Base-by-base conservation (phyloP, 2,113 vertebrate species). In the Meles meles region DNA sequence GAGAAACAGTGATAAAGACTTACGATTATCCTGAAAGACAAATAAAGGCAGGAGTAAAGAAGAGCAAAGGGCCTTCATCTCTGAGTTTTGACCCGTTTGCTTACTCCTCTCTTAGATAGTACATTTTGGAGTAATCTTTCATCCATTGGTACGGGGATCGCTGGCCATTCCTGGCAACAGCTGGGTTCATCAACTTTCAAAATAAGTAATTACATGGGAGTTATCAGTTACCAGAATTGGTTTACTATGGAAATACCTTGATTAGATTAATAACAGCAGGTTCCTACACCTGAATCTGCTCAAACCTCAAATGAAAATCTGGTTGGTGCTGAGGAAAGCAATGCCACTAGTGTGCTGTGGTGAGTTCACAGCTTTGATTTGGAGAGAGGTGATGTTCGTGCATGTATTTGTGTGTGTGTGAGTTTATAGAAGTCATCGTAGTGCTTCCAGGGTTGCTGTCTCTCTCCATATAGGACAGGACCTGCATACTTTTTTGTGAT, bases 281-380 rank as follows among this genome's bases (percentile, higher is more conserved):
- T 83, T 81, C 6, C 25, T 57, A 31, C n/a, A 39, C 21, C 37
- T 84, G 31, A 89, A n/a, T 72, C 29, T 74, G 39, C 59, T 72
- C 61, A 25, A 34, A n/a, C 65, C 85, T 67, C 39, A 71, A 31
- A 34, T 7, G 49, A 20, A n/a, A 79, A 15, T 55, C 52, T 39
- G 6, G 4, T 72, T 84, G 71, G 10, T 37, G 29, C 18, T 69
- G 9, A 69, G 55, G 12, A 76, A 57, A 77, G 23, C 1, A 4
- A 15, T 0, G 5, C 23, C 4, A 4, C 69, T 29, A 17, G 23
- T 47, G 25, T 1, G 8, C 42, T 20, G 11, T 27, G 61, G n/a
- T 21, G n/a, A 67, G 12, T 47, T 14, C 0, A 21, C 0, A 0
- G 37, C 49, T 85, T 91, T 18, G 59, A 17, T 86, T 37, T 77